Base-by-base conservation (phyloP, 2,113 vertebrate genomes). In the Phalacrocorax pelagicus region DNA sequence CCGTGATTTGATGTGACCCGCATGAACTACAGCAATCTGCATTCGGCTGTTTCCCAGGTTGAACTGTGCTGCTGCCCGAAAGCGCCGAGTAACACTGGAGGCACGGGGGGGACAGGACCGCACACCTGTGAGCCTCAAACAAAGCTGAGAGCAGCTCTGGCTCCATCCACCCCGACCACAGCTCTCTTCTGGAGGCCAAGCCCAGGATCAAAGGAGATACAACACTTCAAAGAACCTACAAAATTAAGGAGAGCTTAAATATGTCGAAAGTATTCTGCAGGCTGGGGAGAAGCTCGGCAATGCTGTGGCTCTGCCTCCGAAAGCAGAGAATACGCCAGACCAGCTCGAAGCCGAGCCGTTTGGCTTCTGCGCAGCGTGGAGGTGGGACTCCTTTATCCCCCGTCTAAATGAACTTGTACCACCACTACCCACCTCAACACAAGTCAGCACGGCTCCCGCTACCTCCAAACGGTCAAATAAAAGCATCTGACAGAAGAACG, bases 281-380 rank as follows among this genome's bases (percentile, higher is more conserved):
- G 61, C 46, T 14, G 8, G 15, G 30, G n/a, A 15, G 54, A 2
- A 66, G 5, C 34, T 54, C 0, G 0, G 16, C 34, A 16, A 3
- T 0, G 5, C 62, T 38, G 46, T 1, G 19, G 47, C 0, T 29
- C 42, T 5, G 29, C 5, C 71, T 69, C 61, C 34, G 8, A 11
- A 24, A 11, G 12, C 18, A 21, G 42, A 16, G 36, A 42, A 32
- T 3, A 2, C 1, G 9, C 42, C 51, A 30, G 42, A 18, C 2
- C 77, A 20, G 46, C 32, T 27, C 1, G 0, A 26, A 30, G 69
- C 26, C 1, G 27, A 73, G n/a, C 67, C 21, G 1, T 14, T 6
- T 5, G 1, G 17, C 70, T 23, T 5, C 52, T 5, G 21, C 1
- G 15, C 5, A 10, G 36, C 21, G 1, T 2, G 3, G 20, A 58